Conservation (phyloP, 2,888 invertebrate species). For the Heteromyza rotundicornis region DNA sequence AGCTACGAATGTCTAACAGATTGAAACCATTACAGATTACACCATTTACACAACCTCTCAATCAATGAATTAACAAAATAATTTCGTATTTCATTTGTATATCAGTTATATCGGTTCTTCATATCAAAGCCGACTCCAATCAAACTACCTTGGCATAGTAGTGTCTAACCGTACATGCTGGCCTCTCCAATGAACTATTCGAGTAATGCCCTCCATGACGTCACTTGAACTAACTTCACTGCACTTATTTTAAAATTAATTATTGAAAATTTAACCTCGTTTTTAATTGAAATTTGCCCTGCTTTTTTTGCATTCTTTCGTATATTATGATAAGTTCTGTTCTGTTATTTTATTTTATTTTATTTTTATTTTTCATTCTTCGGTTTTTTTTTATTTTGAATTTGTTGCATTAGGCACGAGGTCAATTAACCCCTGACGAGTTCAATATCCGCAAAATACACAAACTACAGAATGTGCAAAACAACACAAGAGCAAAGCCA, state of each 20-base stretch:
- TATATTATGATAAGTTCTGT: not conserved
- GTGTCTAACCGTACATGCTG: too few species aligned
- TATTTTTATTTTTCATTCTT: constrained; percentile 14
- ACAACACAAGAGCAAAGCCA: constrained; percentile 30
- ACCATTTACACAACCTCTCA: too few species aligned
- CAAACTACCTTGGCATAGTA: too few species aligned
- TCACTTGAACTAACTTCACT: not conserved
- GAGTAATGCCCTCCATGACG: not conserved
- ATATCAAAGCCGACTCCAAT: too few species aligned
- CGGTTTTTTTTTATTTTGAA: constrained; percentile 32
- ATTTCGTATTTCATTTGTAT: too few species aligned
- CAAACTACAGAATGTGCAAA: constrained; percentile 28
- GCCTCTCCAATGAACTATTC: too few species aligned
- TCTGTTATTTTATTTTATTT: constrained; percentile 23
- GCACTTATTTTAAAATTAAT: not conserved
- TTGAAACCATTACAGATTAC: too few species aligned
- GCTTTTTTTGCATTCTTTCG: not conserved
- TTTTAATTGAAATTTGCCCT: not conserved
- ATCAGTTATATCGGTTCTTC: too few species aligned
- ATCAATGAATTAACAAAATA: too few species aligned
- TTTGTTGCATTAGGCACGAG: constrained; percentile 58
- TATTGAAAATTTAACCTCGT: not conserved
- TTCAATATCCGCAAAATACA: constrained; percentile 55
- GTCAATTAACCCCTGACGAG: constrained; percentile 58
- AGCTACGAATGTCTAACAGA: too few species aligned